Conservation (phyloP, 2,797 vertebrate species). For the Apogon talboti region DNA sequence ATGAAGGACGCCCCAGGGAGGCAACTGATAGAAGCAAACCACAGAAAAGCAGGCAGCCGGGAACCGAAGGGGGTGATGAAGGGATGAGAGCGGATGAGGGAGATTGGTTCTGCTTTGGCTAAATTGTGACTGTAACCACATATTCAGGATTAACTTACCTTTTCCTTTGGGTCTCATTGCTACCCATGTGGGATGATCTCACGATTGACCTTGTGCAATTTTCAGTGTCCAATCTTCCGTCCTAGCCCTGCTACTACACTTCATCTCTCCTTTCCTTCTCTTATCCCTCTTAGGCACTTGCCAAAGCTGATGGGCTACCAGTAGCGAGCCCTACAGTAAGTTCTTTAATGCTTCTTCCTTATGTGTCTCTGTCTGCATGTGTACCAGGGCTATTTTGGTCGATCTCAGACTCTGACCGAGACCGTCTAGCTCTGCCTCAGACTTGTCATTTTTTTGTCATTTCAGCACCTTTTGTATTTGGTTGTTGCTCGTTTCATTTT, state of each 20-base stretch:
- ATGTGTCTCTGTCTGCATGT: constrained; percentile 8
- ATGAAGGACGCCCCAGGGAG: constrained; percentile 66
- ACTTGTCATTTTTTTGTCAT: not conserved
- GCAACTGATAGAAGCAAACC: constrained; percentile 73
- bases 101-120: constrained; percentile 55
- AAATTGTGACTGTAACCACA: constrained; percentile 59
- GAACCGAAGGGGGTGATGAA: constrained; percentile 27
- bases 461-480: too few species aligned
- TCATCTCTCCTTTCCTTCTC: not conserved
- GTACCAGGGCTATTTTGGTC: constrained; percentile 22
- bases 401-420: constrained; percentile 9
- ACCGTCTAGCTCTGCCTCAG: constrained; percentile 16
- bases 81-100: constrained; percentile 61
- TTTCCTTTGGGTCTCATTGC: constrained; percentile 25
- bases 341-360: constrained; percentile 30
- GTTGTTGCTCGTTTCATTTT: too few species aligned
- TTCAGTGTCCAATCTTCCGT: constrained; percentile 11
- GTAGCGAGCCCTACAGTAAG: constrained; percentile 85
- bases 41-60: constrained; percentile 54
- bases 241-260: not conserved
- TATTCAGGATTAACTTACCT: constrained; percentile 39
- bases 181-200: constrained; percentile 8
- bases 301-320: constrained; percentile 90
- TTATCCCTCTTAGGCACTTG: constrained; percentile 83
- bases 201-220: constrained; percentile 69